phyloP scores from a whole-genome alignment of 2,888 invertebrate species.

The Eulithis testata region DNA sequence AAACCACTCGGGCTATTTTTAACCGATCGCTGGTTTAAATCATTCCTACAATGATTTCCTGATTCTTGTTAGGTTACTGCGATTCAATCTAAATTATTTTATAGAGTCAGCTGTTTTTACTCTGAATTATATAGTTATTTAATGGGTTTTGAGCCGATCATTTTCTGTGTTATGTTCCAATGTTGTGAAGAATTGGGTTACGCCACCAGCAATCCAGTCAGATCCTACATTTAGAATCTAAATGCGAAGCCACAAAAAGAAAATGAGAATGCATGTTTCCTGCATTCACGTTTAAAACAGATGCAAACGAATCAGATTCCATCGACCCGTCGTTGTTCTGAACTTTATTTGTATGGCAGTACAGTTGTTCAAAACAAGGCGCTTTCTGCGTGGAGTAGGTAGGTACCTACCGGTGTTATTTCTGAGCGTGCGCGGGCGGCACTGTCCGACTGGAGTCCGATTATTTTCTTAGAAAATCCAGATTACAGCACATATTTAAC shows the following conservation, averaged over 20 bases:
- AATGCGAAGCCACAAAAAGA: conserved; percentile 51
- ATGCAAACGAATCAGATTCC: conserved; percentile 18
- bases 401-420: conserved; percentile 56
- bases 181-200: conserved; percentile 44
- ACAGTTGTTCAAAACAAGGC: conserved; percentile 24
- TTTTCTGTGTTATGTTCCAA: conserved; percentile 41
- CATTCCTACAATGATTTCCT: conserved; percentile 56
- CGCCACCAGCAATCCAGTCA: conserved; percentile 37
- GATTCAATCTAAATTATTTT: conserved; percentile 29
- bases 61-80: conserved; percentile 43
- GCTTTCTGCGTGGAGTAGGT: conserved; percentile 27
- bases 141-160: conserved; percentile 31
- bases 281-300: conserved; percentile 49
- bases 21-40: conserved; percentile 57
- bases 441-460: conserved; percentile 55
- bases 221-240: conserved; percentile 42
- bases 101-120: conserved; percentile 39
- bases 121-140: conserved; percentile 40
- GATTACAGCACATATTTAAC: conserved; percentile 58
- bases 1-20: conserved; percentile 57
- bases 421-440: conserved; percentile 58
- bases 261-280: conserved; percentile 59
- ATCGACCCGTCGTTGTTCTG: conserved; percentile 4
- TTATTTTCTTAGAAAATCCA: conserved; percentile 61
- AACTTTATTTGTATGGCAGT: conserved; percentile 26